Evolutionary conservation across 2,113 vertebrate genomes (phyloP).

Genomic region (Microtus pennsylvanicus): DNA sequence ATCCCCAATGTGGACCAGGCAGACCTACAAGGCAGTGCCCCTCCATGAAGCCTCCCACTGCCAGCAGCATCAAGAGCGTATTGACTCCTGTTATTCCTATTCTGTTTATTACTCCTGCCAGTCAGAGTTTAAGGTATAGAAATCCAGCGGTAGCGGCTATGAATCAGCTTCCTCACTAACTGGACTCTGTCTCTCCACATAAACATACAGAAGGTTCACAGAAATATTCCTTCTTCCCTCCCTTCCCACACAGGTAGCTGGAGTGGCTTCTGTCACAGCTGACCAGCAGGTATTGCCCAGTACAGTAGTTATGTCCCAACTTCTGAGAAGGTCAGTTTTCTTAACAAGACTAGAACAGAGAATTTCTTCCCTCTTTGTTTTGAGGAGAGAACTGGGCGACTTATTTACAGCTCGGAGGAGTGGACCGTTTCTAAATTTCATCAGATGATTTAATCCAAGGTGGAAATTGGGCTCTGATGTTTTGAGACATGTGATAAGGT

Average conservation of each 20-base stretch:
- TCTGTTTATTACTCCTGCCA: not conserved
- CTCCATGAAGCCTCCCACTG: not conserved
- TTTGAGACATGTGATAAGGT: conserved; percentile 53
- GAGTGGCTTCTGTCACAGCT: not conserved
- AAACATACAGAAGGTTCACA: not conserved
- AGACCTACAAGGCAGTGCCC: not conserved
- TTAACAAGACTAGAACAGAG: not conserved
- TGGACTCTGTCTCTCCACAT: not conserved
- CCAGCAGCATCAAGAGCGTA: not conserved
- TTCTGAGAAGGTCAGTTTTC: not conserved
- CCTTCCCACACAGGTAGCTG: not conserved
- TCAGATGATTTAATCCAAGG: conserved; percentile 42
- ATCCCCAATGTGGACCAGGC: not conserved
- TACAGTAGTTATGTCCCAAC: not conserved
- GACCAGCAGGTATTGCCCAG: not conserved
- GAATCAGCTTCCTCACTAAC: not conserved
- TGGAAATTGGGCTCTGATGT: conserved; percentile 35
- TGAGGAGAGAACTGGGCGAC: not conserved
- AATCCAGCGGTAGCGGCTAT: not conserved
- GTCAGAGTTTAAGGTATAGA: not conserved
- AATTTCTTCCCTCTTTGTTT: not conserved
- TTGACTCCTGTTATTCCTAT: not conserved
- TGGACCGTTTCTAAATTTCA: conserved; percentile 30
- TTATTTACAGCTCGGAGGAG: conserved; percentile 20
- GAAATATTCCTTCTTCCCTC: not conserved